These are phyloP conservation scores for Atherix ibis DNA, from an alignment of 2,888 invertebrate genomes.

Conservation along the genomic window DNA sequence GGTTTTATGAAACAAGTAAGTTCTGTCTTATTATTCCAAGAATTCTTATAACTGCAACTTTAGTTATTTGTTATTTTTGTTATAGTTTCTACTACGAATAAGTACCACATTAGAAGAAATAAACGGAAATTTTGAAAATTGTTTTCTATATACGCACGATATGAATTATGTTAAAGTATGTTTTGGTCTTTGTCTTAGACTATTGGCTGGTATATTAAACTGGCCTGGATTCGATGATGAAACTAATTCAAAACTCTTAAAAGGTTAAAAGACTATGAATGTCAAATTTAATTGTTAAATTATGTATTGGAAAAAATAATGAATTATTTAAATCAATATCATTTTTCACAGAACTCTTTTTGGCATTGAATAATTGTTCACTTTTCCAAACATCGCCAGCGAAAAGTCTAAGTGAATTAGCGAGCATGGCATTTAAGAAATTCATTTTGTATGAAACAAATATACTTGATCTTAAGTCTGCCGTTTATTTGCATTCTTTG, in stretches of 20 bases:
- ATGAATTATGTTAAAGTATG: constrained; percentile 38
- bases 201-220: constrained; percentile 42
- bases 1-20: constrained; percentile 8
- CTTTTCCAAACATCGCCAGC: constrained; percentile 6
- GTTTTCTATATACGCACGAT: constrained; percentile 38
- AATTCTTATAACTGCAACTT: background rate
- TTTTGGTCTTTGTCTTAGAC: constrained; percentile 38
- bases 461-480: constrained; percentile 22
- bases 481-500: constrained; percentile 24
- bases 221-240: constrained; percentile 46
- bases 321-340: background rate
- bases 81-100: constrained; percentile 11
- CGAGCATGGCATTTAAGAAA: constrained; percentile 18
- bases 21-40: background rate
- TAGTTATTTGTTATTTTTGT: background rate
- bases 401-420: constrained; percentile 14
- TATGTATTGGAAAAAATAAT: too few species aligned
- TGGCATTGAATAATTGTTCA: constrained; percentile 10
- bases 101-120: constrained; percentile 31
- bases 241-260: constrained; percentile 6
- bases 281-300: background rate
- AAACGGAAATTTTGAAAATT: constrained; percentile 40
- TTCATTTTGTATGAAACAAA: constrained; percentile 18
- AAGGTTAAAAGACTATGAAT: constrained; percentile 4
- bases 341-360: constrained; percentile 17